These are phyloP conservation scores for Montipora cactus DNA, from an alignment of 64 coral and sea anemone genomes.

Conservation along the genomic window DNA sequence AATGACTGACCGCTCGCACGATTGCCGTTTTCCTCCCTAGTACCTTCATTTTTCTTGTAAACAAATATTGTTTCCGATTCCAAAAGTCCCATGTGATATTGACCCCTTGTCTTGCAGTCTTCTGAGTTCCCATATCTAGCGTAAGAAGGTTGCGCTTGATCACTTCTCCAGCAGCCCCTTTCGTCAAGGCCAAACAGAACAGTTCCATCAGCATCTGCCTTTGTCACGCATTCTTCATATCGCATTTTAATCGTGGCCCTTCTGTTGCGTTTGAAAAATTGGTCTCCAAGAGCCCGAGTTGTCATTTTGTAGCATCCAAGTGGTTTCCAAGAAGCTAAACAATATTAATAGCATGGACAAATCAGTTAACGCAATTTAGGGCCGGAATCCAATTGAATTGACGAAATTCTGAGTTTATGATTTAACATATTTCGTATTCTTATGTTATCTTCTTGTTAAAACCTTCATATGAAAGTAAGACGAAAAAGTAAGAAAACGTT, in stretches of 20 bases:
- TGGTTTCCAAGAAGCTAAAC: background rate
- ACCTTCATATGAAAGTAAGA: no score
- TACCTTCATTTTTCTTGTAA: conserved; percentile 4
- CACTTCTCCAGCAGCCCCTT: background rate
- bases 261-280: background rate
- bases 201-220: background rate
- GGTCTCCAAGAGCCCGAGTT: background rate
- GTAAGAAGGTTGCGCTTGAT: background rate
- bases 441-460: no score
- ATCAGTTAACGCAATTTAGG: background rate
- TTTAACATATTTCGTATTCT: no score
- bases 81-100: background rate
- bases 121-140: background rate
- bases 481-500: no score
- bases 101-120: background rate
- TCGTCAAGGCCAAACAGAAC: conserved; percentile 4
- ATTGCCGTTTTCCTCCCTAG: no score
- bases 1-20: no score
- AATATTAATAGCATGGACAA: background rate
- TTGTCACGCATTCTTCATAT: background rate
- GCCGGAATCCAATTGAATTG: no score
- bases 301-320: conserved; percentile 8
- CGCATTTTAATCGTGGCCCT: background rate
- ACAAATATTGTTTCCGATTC: background rate
- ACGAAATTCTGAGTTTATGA: no score